Evolutionary conservation across 2,113 vertebrate species (phyloP).

Genomic region (Sakesphorus luctuosus): DNA sequence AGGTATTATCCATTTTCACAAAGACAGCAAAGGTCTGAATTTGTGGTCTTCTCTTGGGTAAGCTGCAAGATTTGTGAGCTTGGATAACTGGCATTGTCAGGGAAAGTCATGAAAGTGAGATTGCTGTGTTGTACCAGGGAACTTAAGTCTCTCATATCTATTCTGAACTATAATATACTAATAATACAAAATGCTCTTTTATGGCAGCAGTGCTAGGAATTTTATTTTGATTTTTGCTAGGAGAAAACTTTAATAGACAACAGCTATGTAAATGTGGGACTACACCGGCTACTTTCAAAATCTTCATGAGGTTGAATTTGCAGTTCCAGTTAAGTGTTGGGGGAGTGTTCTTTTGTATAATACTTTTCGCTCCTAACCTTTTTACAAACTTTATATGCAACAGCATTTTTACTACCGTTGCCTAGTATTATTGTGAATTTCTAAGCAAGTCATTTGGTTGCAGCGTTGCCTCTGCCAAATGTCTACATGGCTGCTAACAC

Average conservation of each 20-base stretch:
- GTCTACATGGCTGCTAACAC: background rate
- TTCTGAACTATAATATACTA: background rate
- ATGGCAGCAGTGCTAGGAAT: background rate
- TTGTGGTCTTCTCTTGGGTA: background rate
- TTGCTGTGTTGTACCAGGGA: background rate
- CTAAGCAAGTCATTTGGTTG: background rate
- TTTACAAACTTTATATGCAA: background rate
- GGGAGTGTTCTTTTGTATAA: background rate
- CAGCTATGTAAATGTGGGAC: background rate
- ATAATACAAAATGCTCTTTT: background rate
- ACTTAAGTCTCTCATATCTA: background rate
- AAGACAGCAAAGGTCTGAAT: background rate
- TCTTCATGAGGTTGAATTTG: background rate
- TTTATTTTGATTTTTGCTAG: background rate
- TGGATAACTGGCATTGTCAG: background rate
- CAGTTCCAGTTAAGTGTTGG: background rate
- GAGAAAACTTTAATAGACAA: background rate
- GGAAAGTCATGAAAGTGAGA: background rate
- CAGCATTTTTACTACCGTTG: background rate
- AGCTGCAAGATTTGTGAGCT: background rate
- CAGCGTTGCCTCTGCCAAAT: background rate
- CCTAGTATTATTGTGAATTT: background rate
- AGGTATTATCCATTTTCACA: background rate
- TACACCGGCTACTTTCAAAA: background rate
- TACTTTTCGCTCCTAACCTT: background rate